Evolutionary conservation across 2,888 invertebrate species (phyloP), one percentile per base, ranked within the genome.

Genomic region (Thereva nobilitata): DNA sequence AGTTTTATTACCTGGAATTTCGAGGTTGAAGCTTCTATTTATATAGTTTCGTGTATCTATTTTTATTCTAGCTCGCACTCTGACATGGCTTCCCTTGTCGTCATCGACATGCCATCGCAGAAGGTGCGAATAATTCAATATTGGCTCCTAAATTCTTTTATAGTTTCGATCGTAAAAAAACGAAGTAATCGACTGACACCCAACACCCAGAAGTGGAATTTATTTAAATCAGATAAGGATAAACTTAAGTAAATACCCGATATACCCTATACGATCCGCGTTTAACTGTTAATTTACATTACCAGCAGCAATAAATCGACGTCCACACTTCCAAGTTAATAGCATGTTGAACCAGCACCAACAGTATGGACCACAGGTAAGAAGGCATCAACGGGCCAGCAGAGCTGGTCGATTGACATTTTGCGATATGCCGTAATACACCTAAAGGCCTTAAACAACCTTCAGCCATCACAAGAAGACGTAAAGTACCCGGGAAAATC

Each of bases 201-300:
- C 53, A 38, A 53, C 53, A 37, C 53, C 53, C 53, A 53, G 8
- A 4, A 37, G 53, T 53, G 38, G 38, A 53, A 53, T 53, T 53
- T 53, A 53, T 53, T 53, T 53, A 4, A 10, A 53, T 53, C 53
- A n/a, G 53, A 38, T 50, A 50, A 23, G 23, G 50, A 50, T 53
- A 53, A 53, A 40, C 6, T 37, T 53, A 53, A 53, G 10, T 53
- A 38, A 53, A 53, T 35, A 37, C 23, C 9, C 53, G 53, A 53
- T 40, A 40, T 38, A 10, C 53, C 53, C 38, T 10, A 7, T 10
- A 8, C n/a, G n/a, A 53, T 5, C 3, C 9, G n/a, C 53, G 38
- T 53, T 23, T 53, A 53, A 37, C 53, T 38, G 53, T 53, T 53
- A 53, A 52, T 53, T 38, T 53, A 10, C 53, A 37, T 53, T 53